Evolutionary conservation across 2,113 vertebrate species (phyloP).

Genomic region (Anarhynchus alexandrinus): DNA sequence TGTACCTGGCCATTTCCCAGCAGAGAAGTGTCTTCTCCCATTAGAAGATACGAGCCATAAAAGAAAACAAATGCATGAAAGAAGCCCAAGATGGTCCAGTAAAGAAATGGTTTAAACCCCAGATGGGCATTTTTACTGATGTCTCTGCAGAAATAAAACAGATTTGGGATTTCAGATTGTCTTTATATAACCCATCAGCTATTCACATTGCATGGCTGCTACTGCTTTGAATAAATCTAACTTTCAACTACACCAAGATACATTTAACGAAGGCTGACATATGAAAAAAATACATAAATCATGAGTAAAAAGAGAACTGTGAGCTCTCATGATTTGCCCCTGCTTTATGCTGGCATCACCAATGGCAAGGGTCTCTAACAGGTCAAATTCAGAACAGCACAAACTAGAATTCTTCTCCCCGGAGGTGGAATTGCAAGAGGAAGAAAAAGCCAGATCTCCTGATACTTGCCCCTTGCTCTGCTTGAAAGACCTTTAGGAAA

Average conservation of each 20-base stretch:
- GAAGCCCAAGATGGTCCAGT: constrained; percentile 96
- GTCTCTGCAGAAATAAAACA: constrained; percentile 80
- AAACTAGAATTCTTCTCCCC: not conserved
- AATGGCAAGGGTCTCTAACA: not conserved
- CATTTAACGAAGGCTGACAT: not conserved
- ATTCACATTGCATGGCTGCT: not conserved
- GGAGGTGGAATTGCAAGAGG: not conserved
- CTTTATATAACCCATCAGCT: not conserved
- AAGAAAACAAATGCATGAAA: constrained; percentile 96
- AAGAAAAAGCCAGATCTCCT: not conserved
- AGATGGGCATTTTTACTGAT: constrained; percentile 93
- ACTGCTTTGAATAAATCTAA: not conserved
- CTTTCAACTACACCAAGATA: not conserved
- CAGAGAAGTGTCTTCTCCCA: constrained; percentile 91
- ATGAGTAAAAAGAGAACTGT: not conserved
- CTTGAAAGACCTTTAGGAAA: not conserved
- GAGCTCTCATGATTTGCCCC: not conserved
- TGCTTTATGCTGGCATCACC: not conserved
- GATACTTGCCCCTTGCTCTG: not conserved
- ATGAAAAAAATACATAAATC: not conserved
- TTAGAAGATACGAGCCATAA: constrained; percentile 93
- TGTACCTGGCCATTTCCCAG: constrained; percentile 96
- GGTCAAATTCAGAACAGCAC: not conserved
- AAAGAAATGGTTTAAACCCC: constrained; percentile 92
- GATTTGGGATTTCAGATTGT: not conserved